These are phyloP conservation scores for Pseudochaenichthys georgianus DNA, from an alignment of 2,797 vertebrate species.

Conservation along the genomic window DNA sequence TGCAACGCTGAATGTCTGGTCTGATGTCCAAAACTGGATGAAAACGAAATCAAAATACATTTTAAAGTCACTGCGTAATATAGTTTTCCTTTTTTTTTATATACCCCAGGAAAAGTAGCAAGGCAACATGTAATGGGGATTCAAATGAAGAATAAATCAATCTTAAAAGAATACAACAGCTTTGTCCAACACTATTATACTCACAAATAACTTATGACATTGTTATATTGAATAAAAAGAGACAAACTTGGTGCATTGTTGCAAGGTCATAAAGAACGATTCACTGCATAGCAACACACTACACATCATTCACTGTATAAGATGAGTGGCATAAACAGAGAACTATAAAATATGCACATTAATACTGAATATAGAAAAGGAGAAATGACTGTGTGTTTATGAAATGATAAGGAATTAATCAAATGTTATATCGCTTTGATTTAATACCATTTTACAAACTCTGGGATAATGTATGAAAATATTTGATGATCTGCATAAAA, in stretches of 20 bases:
- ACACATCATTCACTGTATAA: neutral
- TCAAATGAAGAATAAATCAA: neutral
- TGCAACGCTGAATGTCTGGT: slow-evolving; percentile 5
- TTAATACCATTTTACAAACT: neutral
- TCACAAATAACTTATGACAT: neutral
- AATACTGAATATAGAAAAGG: neutral
- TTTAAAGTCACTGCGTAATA: neutral
- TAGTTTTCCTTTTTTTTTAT: neutral
- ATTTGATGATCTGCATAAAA: slow-evolving; percentile 9
- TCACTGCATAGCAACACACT: neutral
- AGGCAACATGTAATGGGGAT: neutral
- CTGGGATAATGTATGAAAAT: neutral
- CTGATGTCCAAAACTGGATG: slow-evolving; percentile 5
- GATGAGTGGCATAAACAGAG: neutral
- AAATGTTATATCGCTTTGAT: neutral
- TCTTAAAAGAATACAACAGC: neutral
- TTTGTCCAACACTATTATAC: neutral
- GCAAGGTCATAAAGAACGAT: neutral
- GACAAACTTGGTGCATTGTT: neutral
- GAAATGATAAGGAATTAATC: neutral
- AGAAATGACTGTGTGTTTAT: neutral
- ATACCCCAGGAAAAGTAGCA: neutral
- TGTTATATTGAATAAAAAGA: neutral
- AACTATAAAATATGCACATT: neutral
- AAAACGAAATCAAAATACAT: neutral